phyloP scores from a whole-genome alignment of 2,797 vertebrate genomes.

The Knipowitschia caucasica region DNA sequence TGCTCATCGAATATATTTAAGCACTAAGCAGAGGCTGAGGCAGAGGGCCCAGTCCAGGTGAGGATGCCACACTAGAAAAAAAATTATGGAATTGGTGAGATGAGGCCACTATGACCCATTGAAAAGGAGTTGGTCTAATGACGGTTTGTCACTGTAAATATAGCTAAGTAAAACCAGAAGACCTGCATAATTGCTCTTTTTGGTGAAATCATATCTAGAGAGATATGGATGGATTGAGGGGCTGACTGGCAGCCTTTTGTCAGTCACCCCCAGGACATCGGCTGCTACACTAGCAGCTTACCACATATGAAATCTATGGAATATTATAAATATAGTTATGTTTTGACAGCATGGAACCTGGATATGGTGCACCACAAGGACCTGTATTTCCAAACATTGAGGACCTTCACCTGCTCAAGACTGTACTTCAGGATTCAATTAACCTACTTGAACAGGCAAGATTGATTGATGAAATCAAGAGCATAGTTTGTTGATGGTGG shows the following conservation, averaged over 20 bases:
- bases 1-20: constrained; percentile 84
- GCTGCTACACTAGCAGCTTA: too few relatives aligned
- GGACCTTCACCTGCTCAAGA: constrained; percentile 77
- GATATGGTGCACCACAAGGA: constrained; percentile 67
- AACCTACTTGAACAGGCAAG: constrained; percentile 88
- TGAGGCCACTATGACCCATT: too few relatives aligned
- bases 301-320: too few relatives aligned
- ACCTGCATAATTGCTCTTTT: neutral
- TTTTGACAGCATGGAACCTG: constrained; percentile 73
- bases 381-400: constrained; percentile 61
- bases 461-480: neutral
- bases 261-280: too few relatives aligned
- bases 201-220: too few relatives aligned
- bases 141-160: constrained; percentile 22
- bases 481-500: neutral
- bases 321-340: neutral
- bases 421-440: constrained; percentile 89
- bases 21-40: constrained; percentile 75
- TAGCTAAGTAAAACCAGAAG: constrained; percentile 23
- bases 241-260: too few relatives aligned
- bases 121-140: constrained; percentile 24
- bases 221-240: too few relatives aligned
- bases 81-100: neutral
- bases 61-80: constrained; percentile 23
- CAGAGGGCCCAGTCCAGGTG: constrained; percentile 82